Percentiles rank a stretch among this genome's conserved stretches.
phyloP scores from a whole-genome alignment of 2,113 vertebrate genomes.

The Sturnira hondurensis region DNA sequence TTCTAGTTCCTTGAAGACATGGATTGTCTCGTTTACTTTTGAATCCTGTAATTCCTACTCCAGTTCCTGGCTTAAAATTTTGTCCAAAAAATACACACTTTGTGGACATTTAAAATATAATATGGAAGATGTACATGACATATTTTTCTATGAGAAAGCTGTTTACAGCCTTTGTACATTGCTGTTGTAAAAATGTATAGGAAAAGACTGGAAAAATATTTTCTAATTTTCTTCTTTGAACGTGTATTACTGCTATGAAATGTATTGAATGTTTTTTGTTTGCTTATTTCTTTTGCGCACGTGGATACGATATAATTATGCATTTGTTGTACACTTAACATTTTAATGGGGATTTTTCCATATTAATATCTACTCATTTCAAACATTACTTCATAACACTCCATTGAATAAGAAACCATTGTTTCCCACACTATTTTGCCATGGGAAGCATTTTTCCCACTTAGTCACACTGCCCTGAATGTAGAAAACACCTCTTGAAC shows the following conservation, averaged over 20 bases:
- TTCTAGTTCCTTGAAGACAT: background rate
- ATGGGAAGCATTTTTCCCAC: background rate
- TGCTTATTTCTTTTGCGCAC: background rate
- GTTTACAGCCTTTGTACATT: background rate
- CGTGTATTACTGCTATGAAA: background rate
- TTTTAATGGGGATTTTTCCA: background rate
- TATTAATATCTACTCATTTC: background rate
- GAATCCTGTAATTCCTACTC: background rate
- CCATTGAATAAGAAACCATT: background rate
- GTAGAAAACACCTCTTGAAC: background rate
- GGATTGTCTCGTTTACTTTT: background rate
- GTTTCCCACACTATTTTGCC: background rate
- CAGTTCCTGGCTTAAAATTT: background rate
- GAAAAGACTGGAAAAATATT: background rate
- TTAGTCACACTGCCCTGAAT: background rate
- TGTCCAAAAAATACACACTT: background rate
- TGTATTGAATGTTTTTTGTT: background rate
- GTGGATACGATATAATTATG: background rate
- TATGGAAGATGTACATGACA: background rate
- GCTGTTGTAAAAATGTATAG: background rate
- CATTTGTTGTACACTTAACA: background rate
- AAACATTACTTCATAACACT: background rate
- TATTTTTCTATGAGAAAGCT: slow-evolving; percentile 4
- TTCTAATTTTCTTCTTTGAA: background rate
- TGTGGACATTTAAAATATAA: background rate